Conservation (phyloP, 2,113 vertebrate genomes). For the Laticauda colubrina region DNA sequence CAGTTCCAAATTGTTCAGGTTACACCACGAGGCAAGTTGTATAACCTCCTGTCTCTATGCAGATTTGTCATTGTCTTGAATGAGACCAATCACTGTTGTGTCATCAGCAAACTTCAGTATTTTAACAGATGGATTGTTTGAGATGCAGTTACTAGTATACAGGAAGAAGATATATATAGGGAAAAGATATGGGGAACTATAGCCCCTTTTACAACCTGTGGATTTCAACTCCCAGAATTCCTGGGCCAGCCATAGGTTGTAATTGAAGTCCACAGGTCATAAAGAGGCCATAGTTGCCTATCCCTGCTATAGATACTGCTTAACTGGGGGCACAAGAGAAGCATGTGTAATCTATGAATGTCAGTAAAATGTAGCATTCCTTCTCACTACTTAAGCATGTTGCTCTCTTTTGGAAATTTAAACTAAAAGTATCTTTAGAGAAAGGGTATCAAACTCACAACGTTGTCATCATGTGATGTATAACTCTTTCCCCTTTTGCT, state of each 20-base stretch:
- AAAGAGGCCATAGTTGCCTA: neutral
- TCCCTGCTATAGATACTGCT: neutral
- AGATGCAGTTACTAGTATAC: too few relatives aligned
- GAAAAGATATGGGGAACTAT: neutral
- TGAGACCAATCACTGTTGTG: too few relatives aligned
- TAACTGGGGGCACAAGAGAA: neutral
- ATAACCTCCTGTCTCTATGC: too few relatives aligned
- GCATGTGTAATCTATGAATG: neutral
- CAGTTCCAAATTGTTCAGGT: too few relatives aligned
- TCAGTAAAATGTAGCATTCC: neutral
- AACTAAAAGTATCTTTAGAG: neutral
- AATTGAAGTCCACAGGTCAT: neutral
- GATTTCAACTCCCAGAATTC: neutral
- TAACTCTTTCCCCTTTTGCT: too few relatives aligned
- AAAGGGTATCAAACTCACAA: too few relatives aligned
- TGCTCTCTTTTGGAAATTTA: neutral
- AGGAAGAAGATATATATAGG: too few relatives aligned
- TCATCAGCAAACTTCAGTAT: too few relatives aligned
- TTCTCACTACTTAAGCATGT: neutral
- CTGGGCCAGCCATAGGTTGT: neutral
- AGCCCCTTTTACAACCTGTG: neutral
- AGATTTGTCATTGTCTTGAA: too few relatives aligned
- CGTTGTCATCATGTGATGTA: too few relatives aligned
- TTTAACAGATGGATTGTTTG: too few relatives aligned
- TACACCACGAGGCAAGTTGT: too few relatives aligned